A percentile compares a stretch with the other conserved stretches of the same genome.
Evolutionary conservation across 2,888 invertebrate genomes (phyloP).

Genomic region (Fabriciana adippe): DNA sequence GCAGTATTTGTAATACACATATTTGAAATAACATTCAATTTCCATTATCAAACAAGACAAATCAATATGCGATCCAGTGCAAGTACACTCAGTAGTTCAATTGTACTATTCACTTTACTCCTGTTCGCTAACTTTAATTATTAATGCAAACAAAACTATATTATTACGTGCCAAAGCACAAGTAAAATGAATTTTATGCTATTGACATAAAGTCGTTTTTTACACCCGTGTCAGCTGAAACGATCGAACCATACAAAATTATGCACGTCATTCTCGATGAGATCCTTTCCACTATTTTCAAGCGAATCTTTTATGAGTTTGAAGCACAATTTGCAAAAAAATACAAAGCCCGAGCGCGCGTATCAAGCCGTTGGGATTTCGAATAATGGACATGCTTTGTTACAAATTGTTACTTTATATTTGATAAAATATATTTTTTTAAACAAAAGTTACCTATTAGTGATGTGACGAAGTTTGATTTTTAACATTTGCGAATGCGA

Average conservation of each 20-base stretch:
- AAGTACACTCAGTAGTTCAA: conserved; percentile 19
- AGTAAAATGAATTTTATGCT: conserved; percentile 4
- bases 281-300: conserved; percentile 18
- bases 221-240: not conserved
- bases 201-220: not conserved
- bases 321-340: conserved; percentile 26
- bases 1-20: no score
- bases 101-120: conserved; percentile 16
- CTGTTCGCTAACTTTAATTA: conserved; percentile 21
- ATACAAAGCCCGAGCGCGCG: conserved; percentile 19
- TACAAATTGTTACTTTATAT: conserved; percentile 1
- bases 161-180: not conserved
- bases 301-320: conserved; percentile 25
- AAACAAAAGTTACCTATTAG: no score
- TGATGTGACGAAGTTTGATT: no score
- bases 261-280: conserved; percentile 21
- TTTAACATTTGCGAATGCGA: no score
- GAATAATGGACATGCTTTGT: conserved; percentile 24
- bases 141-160: conserved; percentile 8
- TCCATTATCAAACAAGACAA: not conserved
- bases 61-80: conserved; percentile 5
- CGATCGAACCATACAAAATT: conserved; percentile 20
- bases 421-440: conserved; percentile 24
- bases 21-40: not conserved
- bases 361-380: conserved; percentile 14